Conservation (phyloP, 1,140 invertebrate genomes). For the Daktulosphaira vitifoliae region DNA sequence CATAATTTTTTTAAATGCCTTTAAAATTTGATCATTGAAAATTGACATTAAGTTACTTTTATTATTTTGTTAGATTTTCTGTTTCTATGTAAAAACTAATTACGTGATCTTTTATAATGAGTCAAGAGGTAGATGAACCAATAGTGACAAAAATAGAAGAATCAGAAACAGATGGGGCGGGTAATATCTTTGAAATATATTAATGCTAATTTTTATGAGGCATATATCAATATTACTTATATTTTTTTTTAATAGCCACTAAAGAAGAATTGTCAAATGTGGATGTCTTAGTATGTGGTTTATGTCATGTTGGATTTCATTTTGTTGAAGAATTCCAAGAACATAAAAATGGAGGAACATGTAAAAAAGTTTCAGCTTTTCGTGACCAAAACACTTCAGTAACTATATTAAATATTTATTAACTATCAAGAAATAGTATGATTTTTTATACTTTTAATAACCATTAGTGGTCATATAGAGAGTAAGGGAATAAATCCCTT, state of each 20-base stretch:
- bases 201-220: not conserved
- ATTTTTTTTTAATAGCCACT: slow-evolving; percentile 50
- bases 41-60: too few relatives aligned
- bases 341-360: slow-evolving; percentile 53
- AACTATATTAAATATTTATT: not conserved
- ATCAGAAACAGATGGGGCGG: not conserved
- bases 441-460: too few relatives aligned
- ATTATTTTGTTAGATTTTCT: slow-evolving; percentile 2
- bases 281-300: slow-evolving; percentile 69
- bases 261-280: slow-evolving; percentile 62
- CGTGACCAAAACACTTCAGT: not conserved
- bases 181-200: not conserved
- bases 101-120: not conserved
- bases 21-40: too few relatives aligned
- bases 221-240: not conserved
- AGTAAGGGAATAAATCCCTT: too few relatives aligned
- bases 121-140: slow-evolving; percentile 14
- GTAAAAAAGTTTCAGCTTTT: slow-evolving; percentile 42
- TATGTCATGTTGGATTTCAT: slow-evolving; percentile 67
- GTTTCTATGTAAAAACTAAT: slow-evolving; percentile 23
- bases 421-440: too few relatives aligned
- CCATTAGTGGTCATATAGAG: too few relatives aligned
- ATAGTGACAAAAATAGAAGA: not conserved
- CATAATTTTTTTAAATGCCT: too few relatives aligned
- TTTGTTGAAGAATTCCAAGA: slow-evolving; percentile 67